Evolutionary conservation across 2,797 vertebrate genomes (phyloP).

Genomic region (Cyclura pinguis): DNA sequence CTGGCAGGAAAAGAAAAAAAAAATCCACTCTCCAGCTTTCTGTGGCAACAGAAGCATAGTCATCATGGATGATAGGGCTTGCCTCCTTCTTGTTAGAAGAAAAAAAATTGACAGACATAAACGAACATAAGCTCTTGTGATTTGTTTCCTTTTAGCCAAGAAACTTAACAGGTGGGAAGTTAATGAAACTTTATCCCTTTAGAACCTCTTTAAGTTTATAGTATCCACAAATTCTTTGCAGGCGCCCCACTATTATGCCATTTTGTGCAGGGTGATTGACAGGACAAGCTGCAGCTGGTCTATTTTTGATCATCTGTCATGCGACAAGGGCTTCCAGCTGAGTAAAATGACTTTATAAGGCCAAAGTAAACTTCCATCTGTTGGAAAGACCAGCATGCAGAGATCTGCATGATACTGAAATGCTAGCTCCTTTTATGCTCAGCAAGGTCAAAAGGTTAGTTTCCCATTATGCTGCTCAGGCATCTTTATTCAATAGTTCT

Average conservation of each 20-base stretch:
- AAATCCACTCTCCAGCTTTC: constrained; percentile 49
- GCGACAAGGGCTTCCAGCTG: constrained; percentile 80
- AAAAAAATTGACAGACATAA: constrained; percentile 50
- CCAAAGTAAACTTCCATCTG: constrained; percentile 82
- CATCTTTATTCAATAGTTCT: constrained; percentile 49
- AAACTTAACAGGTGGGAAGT: constrained; percentile 79
- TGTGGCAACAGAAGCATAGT: constrained; percentile 46
- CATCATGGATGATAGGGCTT: constrained; percentile 66
- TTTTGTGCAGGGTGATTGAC: constrained; percentile 82
- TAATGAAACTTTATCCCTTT: constrained; percentile 74
- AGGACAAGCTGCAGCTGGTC: constrained; percentile 82
- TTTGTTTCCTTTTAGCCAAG: constrained; percentile 74
- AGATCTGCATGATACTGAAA: constrained; percentile 71
- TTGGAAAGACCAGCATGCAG: constrained; percentile 70
- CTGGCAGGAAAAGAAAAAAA: constrained; percentile 46
- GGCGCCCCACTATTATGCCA: constrained; percentile 72
- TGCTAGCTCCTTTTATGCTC: constrained; percentile 65
- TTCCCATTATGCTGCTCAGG: constrained; percentile 25
- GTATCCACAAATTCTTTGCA: constrained; percentile 75
- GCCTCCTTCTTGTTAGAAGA: constrained; percentile 52
- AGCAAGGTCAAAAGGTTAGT: constrained; percentile 63
- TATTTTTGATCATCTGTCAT: constrained; percentile 88
- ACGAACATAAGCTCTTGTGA: constrained; percentile 64
- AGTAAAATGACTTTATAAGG: constrained; percentile 88
- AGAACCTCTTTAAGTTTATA: constrained; percentile 65